Conservation (phyloP, 92 coral and sea anemone genomes). For the Epizoanthus scotinus region DNA sequence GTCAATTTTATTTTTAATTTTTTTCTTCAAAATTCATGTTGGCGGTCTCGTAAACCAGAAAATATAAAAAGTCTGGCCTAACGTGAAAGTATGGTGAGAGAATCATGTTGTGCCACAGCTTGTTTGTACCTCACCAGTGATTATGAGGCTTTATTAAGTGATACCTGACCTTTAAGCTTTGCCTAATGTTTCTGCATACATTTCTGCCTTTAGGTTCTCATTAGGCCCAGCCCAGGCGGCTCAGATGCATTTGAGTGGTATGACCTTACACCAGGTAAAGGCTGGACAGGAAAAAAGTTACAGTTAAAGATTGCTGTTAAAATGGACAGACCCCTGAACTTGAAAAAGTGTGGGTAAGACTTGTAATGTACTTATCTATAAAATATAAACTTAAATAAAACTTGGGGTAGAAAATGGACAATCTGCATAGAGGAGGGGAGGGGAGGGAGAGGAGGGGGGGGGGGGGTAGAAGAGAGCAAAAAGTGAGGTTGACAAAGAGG, state of each 20-base stretch:
- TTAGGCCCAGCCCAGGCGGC: slow-evolving; percentile 90
- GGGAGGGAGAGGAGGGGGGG: not conserved
- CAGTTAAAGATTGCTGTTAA: slow-evolving; percentile 88
- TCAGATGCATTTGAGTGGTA: slow-evolving; percentile 86
- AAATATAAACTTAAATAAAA: too few species aligned
- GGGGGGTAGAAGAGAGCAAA: not conserved
- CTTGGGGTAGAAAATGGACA: too few species aligned
- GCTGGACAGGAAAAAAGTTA: slow-evolving; percentile 75
- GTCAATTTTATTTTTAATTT: too few species aligned
- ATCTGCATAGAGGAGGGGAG: not conserved
- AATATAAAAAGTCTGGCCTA: too few species aligned
- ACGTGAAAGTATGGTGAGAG: too few species aligned
- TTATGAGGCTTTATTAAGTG: not conserved
- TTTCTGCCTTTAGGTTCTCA: slow-evolving; percentile 54
- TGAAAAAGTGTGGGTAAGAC: slow-evolving; percentile 93
- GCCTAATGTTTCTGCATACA: not conserved
- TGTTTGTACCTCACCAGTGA: not conserved
- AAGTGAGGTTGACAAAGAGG: too few species aligned
- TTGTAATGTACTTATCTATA: too few species aligned
- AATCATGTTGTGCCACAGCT: too few species aligned
- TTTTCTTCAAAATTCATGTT: too few species aligned
- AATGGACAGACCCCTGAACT: slow-evolving; percentile 96
- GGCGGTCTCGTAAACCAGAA: too few species aligned
- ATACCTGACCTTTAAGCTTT: not conserved
- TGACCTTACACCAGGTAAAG: slow-evolving; percentile 69